Evolutionary conservation across 2,888 invertebrate species (phyloP).

Genomic region (Orchesellides sinensis): DNA sequence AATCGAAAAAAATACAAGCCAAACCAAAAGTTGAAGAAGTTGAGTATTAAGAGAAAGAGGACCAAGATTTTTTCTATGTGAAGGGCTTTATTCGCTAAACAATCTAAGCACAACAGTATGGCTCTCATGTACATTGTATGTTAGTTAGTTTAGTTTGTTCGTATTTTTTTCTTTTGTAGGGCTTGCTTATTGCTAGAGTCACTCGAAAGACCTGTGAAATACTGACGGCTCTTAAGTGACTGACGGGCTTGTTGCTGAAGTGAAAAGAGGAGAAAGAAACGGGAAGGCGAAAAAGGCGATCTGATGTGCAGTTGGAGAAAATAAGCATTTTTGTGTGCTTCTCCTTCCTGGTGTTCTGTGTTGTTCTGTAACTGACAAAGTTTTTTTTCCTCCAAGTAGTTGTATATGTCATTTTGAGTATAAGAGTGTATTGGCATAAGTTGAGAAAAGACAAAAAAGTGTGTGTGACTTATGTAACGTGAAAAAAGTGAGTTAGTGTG

Average conservation of each 20-base stretch:
- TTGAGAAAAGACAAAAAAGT: too few relatives aligned
- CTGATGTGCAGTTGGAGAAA: background rate
- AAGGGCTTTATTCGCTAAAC: too few relatives aligned
- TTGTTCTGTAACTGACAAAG: background rate
- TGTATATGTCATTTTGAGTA: background rate
- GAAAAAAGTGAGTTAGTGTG: slow-evolving; percentile 20
- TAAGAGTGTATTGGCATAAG: too few relatives aligned
- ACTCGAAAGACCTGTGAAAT: slow-evolving; percentile 15
- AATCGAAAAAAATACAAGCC: background rate
- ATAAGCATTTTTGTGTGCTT: background rate
- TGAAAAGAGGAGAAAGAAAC: background rate
- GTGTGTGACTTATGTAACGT: too few relatives aligned
- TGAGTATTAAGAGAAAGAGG: background rate
- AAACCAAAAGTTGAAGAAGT: slow-evolving; percentile 13
- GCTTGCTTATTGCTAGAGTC: background rate
- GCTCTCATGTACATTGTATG: too few relatives aligned
- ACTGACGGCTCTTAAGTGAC: slow-evolving; percentile 24
- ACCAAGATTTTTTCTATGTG: slow-evolving; percentile 13
- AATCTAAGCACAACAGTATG: too few relatives aligned
- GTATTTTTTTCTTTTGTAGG: background rate
- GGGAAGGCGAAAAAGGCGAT: background rate
- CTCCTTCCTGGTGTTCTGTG: background rate
- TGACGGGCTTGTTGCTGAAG: slow-evolving; percentile 24
- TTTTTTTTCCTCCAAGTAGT: background rate
- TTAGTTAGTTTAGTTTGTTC: slow-evolving; percentile 8